phyloP scores from a whole-genome alignment of 2,113 vertebrate genomes.

The Vidua macroura region DNA sequence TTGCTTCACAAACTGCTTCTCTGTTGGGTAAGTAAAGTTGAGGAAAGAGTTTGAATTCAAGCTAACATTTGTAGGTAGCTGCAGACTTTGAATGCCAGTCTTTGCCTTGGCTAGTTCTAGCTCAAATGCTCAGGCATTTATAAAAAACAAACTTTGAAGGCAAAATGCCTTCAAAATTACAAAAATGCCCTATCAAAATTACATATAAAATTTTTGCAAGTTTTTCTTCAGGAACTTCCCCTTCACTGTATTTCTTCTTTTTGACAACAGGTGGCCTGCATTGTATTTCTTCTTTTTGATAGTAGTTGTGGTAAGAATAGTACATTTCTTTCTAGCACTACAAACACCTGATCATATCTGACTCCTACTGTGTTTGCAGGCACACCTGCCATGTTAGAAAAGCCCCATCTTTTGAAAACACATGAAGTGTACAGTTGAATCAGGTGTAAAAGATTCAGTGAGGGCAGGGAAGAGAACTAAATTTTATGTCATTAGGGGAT shows the following conservation, averaged over 20 bases:
- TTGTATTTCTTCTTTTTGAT: background rate
- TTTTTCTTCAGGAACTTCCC: background rate
- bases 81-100: background rate
- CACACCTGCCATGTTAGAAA: background rate
- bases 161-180: background rate
- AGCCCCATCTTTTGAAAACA: background rate
- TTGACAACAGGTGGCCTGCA: background rate
- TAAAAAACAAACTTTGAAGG: background rate
- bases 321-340: background rate
- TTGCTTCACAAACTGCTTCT: background rate
- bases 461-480: background rate
- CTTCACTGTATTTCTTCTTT: background rate
- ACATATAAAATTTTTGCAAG: background rate
- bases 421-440: accelerated
- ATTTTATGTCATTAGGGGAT: background rate
- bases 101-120: background rate
- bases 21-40: background rate
- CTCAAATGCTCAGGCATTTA: background rate
- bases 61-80: background rate
- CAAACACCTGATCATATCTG: background rate
- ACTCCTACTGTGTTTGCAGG: background rate
- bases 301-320: background rate
- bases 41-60: background rate
- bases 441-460: background rate
- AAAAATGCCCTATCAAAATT: background rate